Percentiles rank a stretch among this genome's conserved stretches.
Evolutionary conservation across 1,140 invertebrate species (phyloP).

Genomic region (Tetramorium simillimum): DNA sequence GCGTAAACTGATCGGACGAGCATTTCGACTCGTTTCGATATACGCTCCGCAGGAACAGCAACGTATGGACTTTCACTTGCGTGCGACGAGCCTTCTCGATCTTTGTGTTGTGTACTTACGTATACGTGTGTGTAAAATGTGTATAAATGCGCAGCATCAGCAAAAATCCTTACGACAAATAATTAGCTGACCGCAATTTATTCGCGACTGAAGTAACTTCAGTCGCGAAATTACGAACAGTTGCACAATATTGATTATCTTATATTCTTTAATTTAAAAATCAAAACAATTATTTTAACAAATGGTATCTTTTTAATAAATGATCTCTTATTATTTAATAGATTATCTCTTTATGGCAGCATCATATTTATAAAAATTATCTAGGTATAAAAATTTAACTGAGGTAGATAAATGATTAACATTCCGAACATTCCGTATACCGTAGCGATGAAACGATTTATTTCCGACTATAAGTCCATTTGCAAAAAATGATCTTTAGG

Average conservation of each 20-base stretch:
- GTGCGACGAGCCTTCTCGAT: conserved; percentile 10
- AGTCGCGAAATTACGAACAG: neutral
- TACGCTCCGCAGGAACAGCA: neutral
- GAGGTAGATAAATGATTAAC: no score
- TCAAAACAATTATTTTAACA: neutral
- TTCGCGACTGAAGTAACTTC: no score
- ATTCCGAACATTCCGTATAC: no score
- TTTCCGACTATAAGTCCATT: no score
- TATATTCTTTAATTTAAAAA: neutral
- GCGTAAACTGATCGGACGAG: conserved; percentile 15
- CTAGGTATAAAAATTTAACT: no score
- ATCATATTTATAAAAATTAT: neutral
- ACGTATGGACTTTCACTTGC: conserved; percentile 43
- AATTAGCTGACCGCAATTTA: neutral
- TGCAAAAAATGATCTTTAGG: no score
- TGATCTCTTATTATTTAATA: neutral
- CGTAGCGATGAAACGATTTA: no score
- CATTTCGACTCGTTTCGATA: conserved; percentile 37
- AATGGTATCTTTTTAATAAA: neutral
- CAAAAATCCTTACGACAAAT: conserved; percentile 14
- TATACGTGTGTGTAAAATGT: neutral
- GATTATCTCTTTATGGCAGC: neutral
- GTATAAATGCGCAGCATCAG: conserved; percentile 31
- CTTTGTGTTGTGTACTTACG: neutral
- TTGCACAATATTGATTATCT: neutral